A percentile compares a stretch with the other conserved stretches of the same genome.
phyloP scores from a whole-genome alignment of 2,797 vertebrate species.

The Arvicola amphibius region DNA sequence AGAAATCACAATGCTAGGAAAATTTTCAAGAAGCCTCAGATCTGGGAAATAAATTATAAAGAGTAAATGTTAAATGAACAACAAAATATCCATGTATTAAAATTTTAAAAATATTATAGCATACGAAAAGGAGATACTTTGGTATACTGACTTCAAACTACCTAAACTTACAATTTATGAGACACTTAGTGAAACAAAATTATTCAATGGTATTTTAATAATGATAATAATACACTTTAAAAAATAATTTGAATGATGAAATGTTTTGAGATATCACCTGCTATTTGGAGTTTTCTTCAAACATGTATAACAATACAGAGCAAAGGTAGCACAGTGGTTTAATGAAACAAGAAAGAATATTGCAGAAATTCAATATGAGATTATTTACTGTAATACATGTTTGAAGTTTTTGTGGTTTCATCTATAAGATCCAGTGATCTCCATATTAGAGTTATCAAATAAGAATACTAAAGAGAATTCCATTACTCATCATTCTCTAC shows the following conservation, averaged over 20 bases:
- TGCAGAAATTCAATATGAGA: background rate
- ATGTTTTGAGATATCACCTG: background rate
- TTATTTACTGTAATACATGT: background rate
- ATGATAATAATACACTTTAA: background rate
- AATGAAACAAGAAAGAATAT: background rate
- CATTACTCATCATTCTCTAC: background rate
- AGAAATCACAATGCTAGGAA: background rate
- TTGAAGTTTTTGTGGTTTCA: background rate
- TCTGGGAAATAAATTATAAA: background rate
- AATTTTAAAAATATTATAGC: background rate
- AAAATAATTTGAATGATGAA: background rate
- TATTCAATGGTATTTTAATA: background rate
- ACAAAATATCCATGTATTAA: background rate
- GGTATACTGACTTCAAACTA: background rate
- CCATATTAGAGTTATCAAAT: background rate
- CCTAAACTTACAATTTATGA: background rate
- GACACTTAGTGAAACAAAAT: background rate
- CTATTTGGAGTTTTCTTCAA: background rate
- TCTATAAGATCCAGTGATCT: background rate
- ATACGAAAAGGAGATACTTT: background rate
- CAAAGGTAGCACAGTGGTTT: rapidly evolving
- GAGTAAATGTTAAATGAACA: background rate
- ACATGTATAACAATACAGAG: background rate
- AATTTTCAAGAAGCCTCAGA: background rate
- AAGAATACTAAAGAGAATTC: background rate